These are phyloP conservation scores for Cremastinae sp. DNA, from an alignment of 2,888 invertebrate genomes.

Conservation along the genomic window DNA sequence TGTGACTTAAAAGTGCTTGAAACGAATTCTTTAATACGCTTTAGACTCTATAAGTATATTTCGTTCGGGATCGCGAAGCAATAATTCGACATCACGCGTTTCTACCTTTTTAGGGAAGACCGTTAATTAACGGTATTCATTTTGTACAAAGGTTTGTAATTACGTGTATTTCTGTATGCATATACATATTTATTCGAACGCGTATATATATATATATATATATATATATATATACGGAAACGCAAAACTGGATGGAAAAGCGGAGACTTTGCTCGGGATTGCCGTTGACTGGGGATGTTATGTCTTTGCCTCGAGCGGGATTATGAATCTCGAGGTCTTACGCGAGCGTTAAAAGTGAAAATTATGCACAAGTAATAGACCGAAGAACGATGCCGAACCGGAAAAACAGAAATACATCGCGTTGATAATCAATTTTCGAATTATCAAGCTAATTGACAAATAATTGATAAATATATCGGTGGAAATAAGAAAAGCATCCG, in stretches of 20 bases:
- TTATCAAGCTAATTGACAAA: too few relatives aligned
- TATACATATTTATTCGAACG: slow-evolving; percentile 9
- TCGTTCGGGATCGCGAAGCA: slow-evolving; percentile 71
- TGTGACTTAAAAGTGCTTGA: not conserved
- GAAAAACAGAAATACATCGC: too few relatives aligned
- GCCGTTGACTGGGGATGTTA: slow-evolving; percentile 47
- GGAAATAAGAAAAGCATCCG: too few relatives aligned
- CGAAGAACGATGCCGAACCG: too few relatives aligned
- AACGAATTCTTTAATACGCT: slow-evolving; percentile 3
- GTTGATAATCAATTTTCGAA: too few relatives aligned
- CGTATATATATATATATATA: slow-evolving; percentile 26
- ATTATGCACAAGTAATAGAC: too few relatives aligned
- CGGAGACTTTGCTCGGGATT: slow-evolving; percentile 26
- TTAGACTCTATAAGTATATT: slow-evolving; percentile 43
- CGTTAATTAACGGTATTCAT: slow-evolving; percentile 84
- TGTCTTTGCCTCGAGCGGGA: slow-evolving; percentile 32
- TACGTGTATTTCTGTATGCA: slow-evolving; percentile 74
- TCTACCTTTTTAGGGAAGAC: slow-evolving; percentile 81
- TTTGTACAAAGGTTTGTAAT: slow-evolving; percentile 84
- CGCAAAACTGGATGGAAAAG: not conserved
- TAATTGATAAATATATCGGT: too few relatives aligned
- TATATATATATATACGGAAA: not conserved
- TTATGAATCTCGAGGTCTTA: slow-evolving; percentile 6
- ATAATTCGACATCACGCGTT: slow-evolving; percentile 50
- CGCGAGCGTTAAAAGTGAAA: not conserved